phyloP scores from a whole-genome alignment of 2,797 vertebrate genomes.

The Poeciliopsis paucimaculata region DNA sequence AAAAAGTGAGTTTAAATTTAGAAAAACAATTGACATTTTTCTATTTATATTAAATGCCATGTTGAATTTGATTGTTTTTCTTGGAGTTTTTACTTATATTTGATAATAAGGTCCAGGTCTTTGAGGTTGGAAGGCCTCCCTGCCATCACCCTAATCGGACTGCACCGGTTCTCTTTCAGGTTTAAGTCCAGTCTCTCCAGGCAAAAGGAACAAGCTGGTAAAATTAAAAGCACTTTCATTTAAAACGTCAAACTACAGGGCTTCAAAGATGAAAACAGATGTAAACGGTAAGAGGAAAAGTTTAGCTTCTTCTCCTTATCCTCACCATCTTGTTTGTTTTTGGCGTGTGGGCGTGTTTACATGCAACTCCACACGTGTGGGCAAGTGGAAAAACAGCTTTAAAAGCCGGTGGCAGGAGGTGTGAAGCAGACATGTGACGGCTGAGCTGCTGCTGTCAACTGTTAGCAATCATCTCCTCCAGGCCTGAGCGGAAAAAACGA shows the following conservation, averaged over 20 bases:
- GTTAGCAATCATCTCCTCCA: constrained; percentile 39
- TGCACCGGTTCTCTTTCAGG: background rate
- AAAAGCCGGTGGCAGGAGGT: constrained; percentile 21
- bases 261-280: background rate
- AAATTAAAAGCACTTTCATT: background rate
- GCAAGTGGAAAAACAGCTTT: constrained; percentile 54
- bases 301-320: background rate
- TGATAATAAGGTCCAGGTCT: background rate
- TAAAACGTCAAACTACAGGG: background rate
- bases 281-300: background rate
- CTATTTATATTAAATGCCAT: background rate
- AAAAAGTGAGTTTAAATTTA: background rate
- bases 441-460: constrained; percentile 8
- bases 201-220: background rate
- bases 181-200: background rate
- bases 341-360: constrained; percentile 15
- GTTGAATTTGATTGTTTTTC: too few relatives aligned
- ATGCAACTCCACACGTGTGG: background rate
- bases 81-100: background rate
- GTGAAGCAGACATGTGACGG: constrained; percentile 42
- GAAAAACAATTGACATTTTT: background rate
- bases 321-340: background rate
- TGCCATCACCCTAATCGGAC: background rate
- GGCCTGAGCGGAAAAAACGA: constrained; percentile 19
- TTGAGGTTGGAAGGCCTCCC: background rate